Evolutionary conservation across 2,888 invertebrate species (phyloP), one percentile per base, ranked within the genome.

Genomic region (Pristionchus exspectatus): DNA sequence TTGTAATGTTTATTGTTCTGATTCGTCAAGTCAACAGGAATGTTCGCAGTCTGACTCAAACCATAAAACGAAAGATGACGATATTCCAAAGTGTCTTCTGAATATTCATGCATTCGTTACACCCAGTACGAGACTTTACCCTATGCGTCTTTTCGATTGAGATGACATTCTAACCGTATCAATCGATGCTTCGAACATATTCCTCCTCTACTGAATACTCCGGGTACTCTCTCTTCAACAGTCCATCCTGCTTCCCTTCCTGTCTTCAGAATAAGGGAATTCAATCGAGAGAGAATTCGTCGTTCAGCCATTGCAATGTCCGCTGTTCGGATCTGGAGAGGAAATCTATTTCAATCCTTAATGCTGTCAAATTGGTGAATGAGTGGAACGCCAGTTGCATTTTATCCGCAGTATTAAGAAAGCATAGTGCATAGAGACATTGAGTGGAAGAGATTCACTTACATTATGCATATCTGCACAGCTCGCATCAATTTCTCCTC

Each of bases 181-280:
- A 93, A 84, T 56, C 92, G 89, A 12, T 90, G 50, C n/a, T 90
- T 91, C 2, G 94, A 93, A 89, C 94, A 94, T 38, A 93, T 89
- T 33, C 94, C 94, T 81, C 91, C 90, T 33, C 54, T 90, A 12
- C 90, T 50, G 90, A 94, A 94, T 5, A 94, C 89, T 24, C 90
- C 87, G 16, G 90, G 85, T 2, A 92, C 91, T 21, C 88, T 63
- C 4, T 92, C 92, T 14, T 94, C 91, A 1, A 91, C 91, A 30
- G 91, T 92, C 94, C 94, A 94, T 7, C 91, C 90, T 21, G 72
- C 87, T 54, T 87, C 87, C 30, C 18, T 69, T 27, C 87, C 87
- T 33, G 66, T 87, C 30, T 38, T 87, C n/a, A 87, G 87, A 72
- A 94, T 69, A 24, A 94, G 69, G 4, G 89, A 56, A 85, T 94